Evolutionary conservation across 2,888 invertebrate species (phyloP), one percentile per base, ranked within the genome.

Genomic region (Bursaphelenchus okinawaensis): DNA sequence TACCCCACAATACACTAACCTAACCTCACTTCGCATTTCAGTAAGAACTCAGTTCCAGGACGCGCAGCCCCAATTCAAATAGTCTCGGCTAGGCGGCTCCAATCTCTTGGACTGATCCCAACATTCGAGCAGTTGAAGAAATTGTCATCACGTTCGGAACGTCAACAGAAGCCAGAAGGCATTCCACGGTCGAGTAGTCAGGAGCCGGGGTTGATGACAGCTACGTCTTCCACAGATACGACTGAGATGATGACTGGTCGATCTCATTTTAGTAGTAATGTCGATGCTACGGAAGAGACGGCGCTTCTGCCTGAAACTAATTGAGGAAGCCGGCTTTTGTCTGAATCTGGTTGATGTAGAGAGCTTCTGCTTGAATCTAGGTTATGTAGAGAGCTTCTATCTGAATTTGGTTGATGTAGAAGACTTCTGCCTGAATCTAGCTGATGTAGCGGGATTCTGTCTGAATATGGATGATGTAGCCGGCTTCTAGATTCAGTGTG

Each of bases 31-130:
- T 4, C n/a, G 3, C 12, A n/a, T 59, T 59, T n/a, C 27, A 59
- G 60, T 24, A 59, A 59, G 28, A 59, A 59, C 51, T 59, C 60
- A 23, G 60, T 59, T 8, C 60, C 60, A 9, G 19, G 40, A 12
- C 40, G 40, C n/a, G 16, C 40, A 40, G 40, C 40, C 16, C 40
- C 40, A 12, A 40, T 40, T 40, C 40, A 40, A 40, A 40, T 40
- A 12, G 40, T 40, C 40, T 40, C 40, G 40, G 40, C 40, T 12
- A 12, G 40, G 16, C 40, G 40, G 12, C 40, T 40, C 40, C 40
- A 40, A 6, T 40, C 40, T 2, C 40, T 40, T n/a, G 40, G 40
- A 2, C 40, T 40, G 6, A 40, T 40, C 40, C 40, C 40, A 4
- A 40, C 40, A 12, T 40, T 40, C 6, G 40, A 40, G 40, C 40